A percentile compares a stretch with the other conserved stretches of the same genome.
These are phyloP conservation scores for Lophotriccus pileatus DNA, from an alignment of 2,797 vertebrate species.

Conservation along the genomic window DNA sequence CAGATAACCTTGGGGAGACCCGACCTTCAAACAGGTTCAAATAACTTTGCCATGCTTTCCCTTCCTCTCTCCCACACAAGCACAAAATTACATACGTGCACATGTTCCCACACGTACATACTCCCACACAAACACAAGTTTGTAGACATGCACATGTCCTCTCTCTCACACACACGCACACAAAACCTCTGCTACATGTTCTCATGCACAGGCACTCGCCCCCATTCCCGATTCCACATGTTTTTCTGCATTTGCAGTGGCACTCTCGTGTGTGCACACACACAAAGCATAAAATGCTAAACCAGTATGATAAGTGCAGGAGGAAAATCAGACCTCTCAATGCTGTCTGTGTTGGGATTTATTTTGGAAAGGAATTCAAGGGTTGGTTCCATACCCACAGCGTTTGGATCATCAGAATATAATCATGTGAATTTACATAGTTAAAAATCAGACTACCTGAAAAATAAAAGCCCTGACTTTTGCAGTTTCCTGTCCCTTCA, in stretches of 20 bases:
- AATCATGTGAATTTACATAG: neutral
- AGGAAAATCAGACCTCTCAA: neutral
- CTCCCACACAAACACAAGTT: neutral
- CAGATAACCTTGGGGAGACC: constrained; percentile 80
- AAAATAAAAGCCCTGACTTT: neutral
- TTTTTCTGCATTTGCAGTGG: neutral
- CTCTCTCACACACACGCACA: neutral
- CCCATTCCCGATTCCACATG: neutral
- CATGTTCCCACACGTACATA: neutral
- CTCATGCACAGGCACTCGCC: neutral
- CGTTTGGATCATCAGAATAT: constrained; percentile 11
- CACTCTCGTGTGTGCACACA: neutral
- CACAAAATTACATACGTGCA: constrained; percentile 35
- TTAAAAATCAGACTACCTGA: constrained; percentile 32
- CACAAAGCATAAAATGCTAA: neutral
- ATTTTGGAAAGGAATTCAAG: constrained; percentile 79
- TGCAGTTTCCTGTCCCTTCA: neutral
- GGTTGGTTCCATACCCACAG: constrained; percentile 73
- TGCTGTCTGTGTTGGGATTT: neutral
- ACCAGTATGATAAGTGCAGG: neutral
- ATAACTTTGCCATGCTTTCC: constrained; percentile 36
- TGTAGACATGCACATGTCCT: neutral
- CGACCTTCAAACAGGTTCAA: constrained; percentile 76
- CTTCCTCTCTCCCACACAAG: constrained; percentile 30
- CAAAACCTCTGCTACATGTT: neutral